Evolutionary conservation across 2,888 invertebrate genomes (phyloP).

Genomic region (Tricholauxania praeusta): DNA sequence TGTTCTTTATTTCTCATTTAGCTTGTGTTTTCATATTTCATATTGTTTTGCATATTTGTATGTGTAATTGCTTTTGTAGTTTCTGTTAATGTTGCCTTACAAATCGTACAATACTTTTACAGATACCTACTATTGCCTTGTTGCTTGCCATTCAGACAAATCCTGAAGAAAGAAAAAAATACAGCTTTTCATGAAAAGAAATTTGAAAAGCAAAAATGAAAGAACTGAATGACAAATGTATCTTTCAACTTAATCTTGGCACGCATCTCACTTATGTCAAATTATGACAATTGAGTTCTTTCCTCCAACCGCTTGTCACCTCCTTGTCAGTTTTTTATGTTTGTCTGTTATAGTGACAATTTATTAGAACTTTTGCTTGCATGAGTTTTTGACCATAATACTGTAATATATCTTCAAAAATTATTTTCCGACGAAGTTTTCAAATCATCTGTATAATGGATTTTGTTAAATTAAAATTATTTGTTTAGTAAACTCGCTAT

Average conservation of each 20-base stretch:
- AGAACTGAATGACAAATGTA: slow-evolving; percentile 39
- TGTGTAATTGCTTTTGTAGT: slow-evolving; percentile 17
- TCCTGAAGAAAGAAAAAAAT: neutral
- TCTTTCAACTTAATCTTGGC: slow-evolving; percentile 33
- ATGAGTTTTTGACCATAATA: no score
- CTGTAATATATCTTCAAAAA: no score
- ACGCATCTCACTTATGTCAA: slow-evolving; percentile 46
- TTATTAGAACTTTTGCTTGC: no score
- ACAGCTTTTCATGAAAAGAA: neutral
- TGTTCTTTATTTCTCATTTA: slow-evolving; percentile 14
- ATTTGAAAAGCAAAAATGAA: neutral
- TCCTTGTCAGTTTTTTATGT: no score
- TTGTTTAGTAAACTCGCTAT: no score
- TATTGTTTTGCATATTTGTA: slow-evolving; percentile 16
- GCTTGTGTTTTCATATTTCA: slow-evolving; percentile 2
- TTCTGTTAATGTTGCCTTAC: slow-evolving; percentile 12
- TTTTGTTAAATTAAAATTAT: no score
- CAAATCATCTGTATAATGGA: no score
- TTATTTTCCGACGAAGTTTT: no score
- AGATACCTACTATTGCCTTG: neutral
- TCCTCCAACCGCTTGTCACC: no score
- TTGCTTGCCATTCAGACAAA: slow-evolving; percentile 1
- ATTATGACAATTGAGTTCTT: slow-evolving; percentile 37
- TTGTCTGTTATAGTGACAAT: no score
- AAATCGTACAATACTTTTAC: slow-evolving; percentile 13